Evolutionary conservation across 2,888 invertebrate genomes (phyloP).

Genomic region (Dorcus hopei): DNA sequence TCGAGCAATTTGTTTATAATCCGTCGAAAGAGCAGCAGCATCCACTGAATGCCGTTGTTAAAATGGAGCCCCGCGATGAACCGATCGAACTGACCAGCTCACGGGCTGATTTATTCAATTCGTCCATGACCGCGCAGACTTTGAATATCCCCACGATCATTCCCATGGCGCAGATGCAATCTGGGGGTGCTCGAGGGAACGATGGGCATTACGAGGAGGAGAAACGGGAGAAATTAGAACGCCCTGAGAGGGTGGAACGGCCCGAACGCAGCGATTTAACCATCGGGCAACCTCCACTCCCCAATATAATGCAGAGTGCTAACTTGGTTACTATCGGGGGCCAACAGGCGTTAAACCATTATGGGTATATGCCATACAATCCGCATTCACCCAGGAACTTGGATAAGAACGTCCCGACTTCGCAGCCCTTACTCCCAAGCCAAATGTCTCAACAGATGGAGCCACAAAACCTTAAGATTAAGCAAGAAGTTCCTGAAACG

Average conservation of each 20-base stretch:
- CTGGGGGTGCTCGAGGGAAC: background rate
- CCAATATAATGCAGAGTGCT: constrained; percentile 55
- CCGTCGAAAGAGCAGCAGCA: constrained; percentile 23
- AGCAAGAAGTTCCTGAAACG: constrained; percentile 60
- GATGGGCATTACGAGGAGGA: constrained; percentile 36
- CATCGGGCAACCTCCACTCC: constrained; percentile 53
- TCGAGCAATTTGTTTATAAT: constrained; percentile 17
- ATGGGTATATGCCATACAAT: constrained; percentile 58
- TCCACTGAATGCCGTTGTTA: constrained; percentile 36
- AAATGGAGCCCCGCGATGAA: constrained; percentile 47
- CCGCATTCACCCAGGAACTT: constrained; percentile 38
- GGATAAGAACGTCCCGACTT: constrained; percentile 29
- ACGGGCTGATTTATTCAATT: constrained; percentile 21
- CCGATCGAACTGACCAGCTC: constrained; percentile 46
- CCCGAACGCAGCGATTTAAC: constrained; percentile 27
- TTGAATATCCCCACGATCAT: constrained; percentile 45
- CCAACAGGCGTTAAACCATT: constrained; percentile 56
- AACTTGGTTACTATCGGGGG: constrained; percentile 61
- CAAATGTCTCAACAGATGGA: constrained; percentile 51
- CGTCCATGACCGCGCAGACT: constrained; percentile 33
- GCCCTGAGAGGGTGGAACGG: constrained; percentile 39
- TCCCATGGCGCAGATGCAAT: constrained; percentile 35
- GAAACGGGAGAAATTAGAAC: constrained; percentile 30
- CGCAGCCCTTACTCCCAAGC: constrained; percentile 21
- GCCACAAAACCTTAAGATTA: constrained; percentile 71